Base-by-base conservation (phyloP, 2,113 vertebrate species). In the Zosterops borbonicus region DNA sequence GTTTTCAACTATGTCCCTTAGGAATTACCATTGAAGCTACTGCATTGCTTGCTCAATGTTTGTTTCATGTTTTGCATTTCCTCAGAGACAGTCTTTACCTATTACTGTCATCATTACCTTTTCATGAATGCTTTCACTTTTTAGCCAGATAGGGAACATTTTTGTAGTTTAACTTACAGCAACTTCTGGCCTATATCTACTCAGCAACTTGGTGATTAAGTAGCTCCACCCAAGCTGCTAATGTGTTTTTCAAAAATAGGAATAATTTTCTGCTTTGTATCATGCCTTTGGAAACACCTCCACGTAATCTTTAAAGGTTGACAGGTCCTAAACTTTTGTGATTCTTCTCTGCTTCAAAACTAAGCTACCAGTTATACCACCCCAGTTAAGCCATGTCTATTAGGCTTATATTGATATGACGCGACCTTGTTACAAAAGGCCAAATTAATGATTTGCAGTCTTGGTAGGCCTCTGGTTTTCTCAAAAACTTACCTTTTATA, bases 401-500 rank as follows among this genome's bases (percentile, higher is more conserved):
- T 55, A 46, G 1, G 4, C 1, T 2, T 15, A 15, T 2, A 5
- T 70, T 53, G 22, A 3, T 33, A 9, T 20, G 44, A 71, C 44
- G 49, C 2, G 23, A 6, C 33, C 39, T 41, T 71, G 53, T 20
- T 21, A 46, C 74, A 53, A 56, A 82, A 93, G 62, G 18, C 71
- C 1, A 1, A n/a, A 56, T 56, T 71, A 71, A 71, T 20, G 12
- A 79, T 73, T 59, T 87, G 17, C 23, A 68, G 69, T 41, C 58
- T 53, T 18, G 8, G 20, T 22, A 74, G 47, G 22, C 23, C 47
- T 71, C 65, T 68, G 29, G 19, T 88, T 94, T 76, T 86, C 46
- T 55, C 27, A 53, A 47, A 55, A 83, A 29, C 18, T 28, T 87
- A 44, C 33, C 52, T 76, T 69, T 69, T 42, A 31, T 21, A 52